Conservation (phyloP, 2,888 invertebrate species). For the Yponomeuta plumbellus region DNA sequence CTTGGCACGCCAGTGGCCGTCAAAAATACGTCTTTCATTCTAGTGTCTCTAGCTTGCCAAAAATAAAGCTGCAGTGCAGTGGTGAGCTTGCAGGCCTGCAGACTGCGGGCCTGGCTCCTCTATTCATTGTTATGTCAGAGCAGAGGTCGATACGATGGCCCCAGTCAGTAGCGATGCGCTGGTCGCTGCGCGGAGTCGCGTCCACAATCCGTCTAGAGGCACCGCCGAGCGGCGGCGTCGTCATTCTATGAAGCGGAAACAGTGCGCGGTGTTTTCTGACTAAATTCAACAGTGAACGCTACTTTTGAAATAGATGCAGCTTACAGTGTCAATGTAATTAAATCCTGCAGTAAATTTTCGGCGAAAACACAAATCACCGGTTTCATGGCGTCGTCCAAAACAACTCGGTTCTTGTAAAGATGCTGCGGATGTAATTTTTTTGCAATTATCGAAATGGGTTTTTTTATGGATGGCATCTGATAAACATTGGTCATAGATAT, state of each 20-base stretch:
- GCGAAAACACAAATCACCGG: conserved; percentile 2
- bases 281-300: not conserved
- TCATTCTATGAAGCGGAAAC: not conserved
- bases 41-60: conserved; percentile 60
- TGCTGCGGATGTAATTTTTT: conserved; percentile 6
- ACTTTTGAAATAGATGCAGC: not conserved
- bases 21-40: conserved; percentile 23
- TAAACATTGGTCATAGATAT: not conserved
- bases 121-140: conserved; percentile 57
- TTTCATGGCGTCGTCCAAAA: not conserved
- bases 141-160: conserved; percentile 48
- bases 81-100: conserved; percentile 59
- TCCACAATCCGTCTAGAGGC: conserved; percentile 40
- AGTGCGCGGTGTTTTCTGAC: conserved; percentile 8
- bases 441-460: not conserved
- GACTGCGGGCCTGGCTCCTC: conserved; percentile 55
- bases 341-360: not conserved
- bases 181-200: conserved; percentile 6
- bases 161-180: conserved; percentile 13
- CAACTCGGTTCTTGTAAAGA: not conserved
- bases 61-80: conserved; percentile 75
- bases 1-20: conserved; percentile 23
- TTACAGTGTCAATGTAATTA: not conserved
- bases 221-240: conserved; percentile 14
- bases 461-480: not conserved